A percentile compares a stretch with the other conserved stretches of the same genome.
Conservation (phyloP, 1,140 invertebrate genomes). For the Penaeus indicus region DNA sequence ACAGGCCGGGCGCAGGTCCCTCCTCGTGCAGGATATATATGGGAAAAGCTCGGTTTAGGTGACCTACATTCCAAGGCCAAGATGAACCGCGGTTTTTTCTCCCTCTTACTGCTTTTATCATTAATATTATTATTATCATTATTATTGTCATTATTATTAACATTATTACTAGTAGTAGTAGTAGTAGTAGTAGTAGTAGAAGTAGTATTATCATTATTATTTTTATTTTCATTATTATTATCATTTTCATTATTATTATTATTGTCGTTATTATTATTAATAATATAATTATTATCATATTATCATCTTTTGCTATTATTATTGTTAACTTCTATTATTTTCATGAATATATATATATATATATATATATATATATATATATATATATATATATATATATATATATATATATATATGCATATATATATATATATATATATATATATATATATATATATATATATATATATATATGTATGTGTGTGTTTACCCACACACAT, state of each 20-base stretch:
- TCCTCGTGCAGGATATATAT: not conserved
- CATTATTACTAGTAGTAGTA: too few relatives aligned
- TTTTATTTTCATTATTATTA: too few relatives aligned
- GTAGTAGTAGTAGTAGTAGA: not conserved
- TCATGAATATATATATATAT: not conserved
- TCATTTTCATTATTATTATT: not conserved
- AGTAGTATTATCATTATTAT: not conserved
- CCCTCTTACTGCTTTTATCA: not conserved
- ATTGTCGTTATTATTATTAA: slow-evolving; percentile 8
- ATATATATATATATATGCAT: slow-evolving; percentile 3
- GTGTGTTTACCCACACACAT: too few relatives aligned
- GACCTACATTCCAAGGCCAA: not conserved
- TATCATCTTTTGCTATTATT: not conserved
- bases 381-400: not conserved
- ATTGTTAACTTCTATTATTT: not conserved
- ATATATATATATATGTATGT: too few relatives aligned
- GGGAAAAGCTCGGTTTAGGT: not conserved
- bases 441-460: not conserved
- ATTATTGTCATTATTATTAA: not conserved
- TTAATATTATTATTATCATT: not conserved
- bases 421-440: not conserved
- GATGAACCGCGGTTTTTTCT: not conserved
- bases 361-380: not conserved
- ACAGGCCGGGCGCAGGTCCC: not conserved
- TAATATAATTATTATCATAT: not conserved